These are phyloP conservation scores for Parasteatoda lunata DNA, from an alignment of 2,888 invertebrate genomes.

Conservation along the genomic window DNA sequence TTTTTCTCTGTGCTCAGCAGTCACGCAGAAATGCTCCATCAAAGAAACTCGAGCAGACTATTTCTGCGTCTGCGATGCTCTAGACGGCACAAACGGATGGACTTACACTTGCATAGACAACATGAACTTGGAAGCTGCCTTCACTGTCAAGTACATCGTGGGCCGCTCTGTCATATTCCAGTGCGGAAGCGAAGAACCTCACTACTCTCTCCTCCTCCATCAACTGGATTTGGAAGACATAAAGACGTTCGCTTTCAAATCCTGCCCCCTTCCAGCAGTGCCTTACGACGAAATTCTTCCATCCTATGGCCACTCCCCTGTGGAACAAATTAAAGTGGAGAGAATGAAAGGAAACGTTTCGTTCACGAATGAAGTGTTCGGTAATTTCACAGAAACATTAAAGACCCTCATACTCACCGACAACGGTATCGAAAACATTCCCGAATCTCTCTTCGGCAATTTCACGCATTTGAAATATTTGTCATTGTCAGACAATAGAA, in stretches of 20 bases:
- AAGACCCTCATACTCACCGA: slow-evolving; percentile 25
- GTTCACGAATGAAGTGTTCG: slow-evolving; percentile 42
- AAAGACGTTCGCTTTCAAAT: slow-evolving; percentile 34
- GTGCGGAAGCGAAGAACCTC: slow-evolving; percentile 32
- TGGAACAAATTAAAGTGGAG: slow-evolving; percentile 45
- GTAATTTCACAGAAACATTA: slow-evolving; percentile 42
- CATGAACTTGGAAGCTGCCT: background rate
- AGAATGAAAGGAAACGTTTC: slow-evolving; percentile 1
- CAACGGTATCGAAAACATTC: slow-evolving; percentile 37
- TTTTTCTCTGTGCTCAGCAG: background rate
- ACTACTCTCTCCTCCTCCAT: slow-evolving; percentile 23
- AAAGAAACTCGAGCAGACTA: slow-evolving; percentile 4
- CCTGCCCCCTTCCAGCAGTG: slow-evolving; percentile 51
- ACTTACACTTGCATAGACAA: slow-evolving; percentile 39
- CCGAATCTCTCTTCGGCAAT: slow-evolving; percentile 44
- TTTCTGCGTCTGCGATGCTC: slow-evolving; percentile 32
- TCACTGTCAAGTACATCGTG: slow-evolving; percentile 24
- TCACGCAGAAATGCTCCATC: slow-evolving; percentile 18
- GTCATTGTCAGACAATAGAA: slow-evolving; percentile 54
- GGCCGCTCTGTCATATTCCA: slow-evolving; percentile 21
- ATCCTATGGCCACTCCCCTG: background rate
- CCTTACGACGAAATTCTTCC: slow-evolving; percentile 41
- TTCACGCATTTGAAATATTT: slow-evolving; percentile 40
- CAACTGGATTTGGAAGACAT: slow-evolving; percentile 38
- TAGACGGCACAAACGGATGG: slow-evolving; percentile 27